A percentile compares a stretch with the other conserved stretches of the same genome.
phyloP scores from a whole-genome alignment of 2,113 vertebrate species.

The Electrona antarctica region DNA sequence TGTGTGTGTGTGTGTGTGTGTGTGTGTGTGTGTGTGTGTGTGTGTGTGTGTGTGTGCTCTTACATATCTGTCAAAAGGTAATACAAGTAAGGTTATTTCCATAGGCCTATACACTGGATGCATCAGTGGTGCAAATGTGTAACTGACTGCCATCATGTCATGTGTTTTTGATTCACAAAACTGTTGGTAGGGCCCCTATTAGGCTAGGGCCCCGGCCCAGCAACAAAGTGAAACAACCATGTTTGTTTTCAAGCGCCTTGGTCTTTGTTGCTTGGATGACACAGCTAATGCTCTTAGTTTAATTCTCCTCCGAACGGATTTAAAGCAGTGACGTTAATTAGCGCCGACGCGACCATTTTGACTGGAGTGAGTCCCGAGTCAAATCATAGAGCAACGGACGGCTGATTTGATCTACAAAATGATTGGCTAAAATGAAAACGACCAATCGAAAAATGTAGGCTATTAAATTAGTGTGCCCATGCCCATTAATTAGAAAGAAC shows the following conservation, averaged over 20 bases:
- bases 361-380: slow-evolving; percentile 46
- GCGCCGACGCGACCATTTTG: slow-evolving; percentile 67
- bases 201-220: too few relatives aligned
- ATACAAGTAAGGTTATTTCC: too few relatives aligned
- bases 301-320: slow-evolving; percentile 76
- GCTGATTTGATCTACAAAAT: slow-evolving; percentile 68
- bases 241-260: slow-evolving; percentile 60
- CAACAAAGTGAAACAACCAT: slow-evolving; percentile 15
- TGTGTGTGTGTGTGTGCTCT: too few relatives aligned
- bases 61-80: too few relatives aligned
- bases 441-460: slow-evolving; percentile 54
- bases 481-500: slow-evolving; percentile 30
- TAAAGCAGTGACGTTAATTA: slow-evolving; percentile 77
- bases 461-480: slow-evolving; percentile 35
- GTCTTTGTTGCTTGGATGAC: too few relatives aligned
- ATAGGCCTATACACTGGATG: too few relatives aligned
- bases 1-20: too few relatives aligned
- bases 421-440: slow-evolving; percentile 62
- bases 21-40: too few relatives aligned
- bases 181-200: too few relatives aligned
- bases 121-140: too few relatives aligned
- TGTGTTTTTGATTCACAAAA: too few relatives aligned
- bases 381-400: slow-evolving; percentile 56
- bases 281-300: slow-evolving; percentile 81
- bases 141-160: too few relatives aligned